Evolutionary conservation across 1,140 invertebrate species (phyloP), one percentile per base, ranked within the genome.

Genomic region (Bombus balteatus): DNA sequence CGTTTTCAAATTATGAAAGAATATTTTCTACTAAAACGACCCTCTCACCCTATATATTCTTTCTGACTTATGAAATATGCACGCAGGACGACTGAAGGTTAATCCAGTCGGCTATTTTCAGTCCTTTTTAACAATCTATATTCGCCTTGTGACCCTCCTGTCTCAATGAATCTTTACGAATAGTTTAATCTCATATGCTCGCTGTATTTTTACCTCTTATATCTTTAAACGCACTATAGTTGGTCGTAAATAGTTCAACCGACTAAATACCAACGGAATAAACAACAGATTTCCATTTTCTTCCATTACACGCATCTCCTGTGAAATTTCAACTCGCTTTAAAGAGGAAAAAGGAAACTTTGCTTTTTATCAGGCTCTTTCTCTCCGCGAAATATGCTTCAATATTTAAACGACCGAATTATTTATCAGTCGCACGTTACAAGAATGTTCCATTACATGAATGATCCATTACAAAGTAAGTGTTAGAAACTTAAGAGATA

Each of bases 91-190:
- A 22, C 83, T 1, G 39, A 80, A 85, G 83, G 68, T 85, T 70
- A 80, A 73, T 73, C 70, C 62, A 85, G 57, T 18, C 53, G 22
- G 28, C 41, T 80, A 80, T 80, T 85, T 79, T 71, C 53, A 28
- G 18, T 68, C 34, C 10, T 72, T 76, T 72, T 80, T 72, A 65
- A 65, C 76, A 65, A 79, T 70, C 47, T 79, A 84, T 84, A 84
- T 62, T 62, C 66, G 9, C 68, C 62, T 59, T 39, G 75, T 62
- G 83, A 62, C 83, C n/a, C 83, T 62, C 1, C 76, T 28, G n/a
- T 53, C 28, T 28, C 41, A 71, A 25, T 25, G 66, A 59, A 34
- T n/a, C 25, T 34, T 41, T n/a, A 28, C 37, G 22, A 28, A 28
- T 22, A 25, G n/a, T 41, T 78, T 53, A 37, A 47, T 78, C 37